Conservation (phyloP, 1,140 invertebrate genomes). For the Eupeodes corollae region DNA sequence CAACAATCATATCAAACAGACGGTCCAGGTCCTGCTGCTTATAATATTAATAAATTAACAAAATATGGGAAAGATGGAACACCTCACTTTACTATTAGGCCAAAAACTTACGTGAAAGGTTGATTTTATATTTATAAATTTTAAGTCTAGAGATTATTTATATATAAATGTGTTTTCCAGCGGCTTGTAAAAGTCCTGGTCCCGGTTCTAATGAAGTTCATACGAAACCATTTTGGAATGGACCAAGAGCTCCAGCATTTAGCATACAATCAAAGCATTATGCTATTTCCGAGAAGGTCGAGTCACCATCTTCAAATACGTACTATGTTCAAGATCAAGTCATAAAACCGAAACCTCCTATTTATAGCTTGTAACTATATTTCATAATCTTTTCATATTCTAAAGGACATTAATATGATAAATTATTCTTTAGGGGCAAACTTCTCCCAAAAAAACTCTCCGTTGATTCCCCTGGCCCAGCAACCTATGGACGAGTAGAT, state of each 20-base stretch:
- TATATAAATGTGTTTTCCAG: neutral
- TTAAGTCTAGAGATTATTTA: conserved; percentile 2
- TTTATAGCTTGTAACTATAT: conserved; percentile 30
- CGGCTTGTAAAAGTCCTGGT: conserved; percentile 28
- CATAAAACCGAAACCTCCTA: conserved; percentile 21
- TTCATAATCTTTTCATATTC: neutral
- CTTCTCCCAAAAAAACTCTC: conserved; percentile 2
- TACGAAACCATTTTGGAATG: conserved; percentile 33
- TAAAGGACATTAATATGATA: too few relatives aligned
- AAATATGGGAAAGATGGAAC: neutral
- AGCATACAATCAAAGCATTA: conserved; percentile 39
- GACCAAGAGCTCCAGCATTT: conserved; percentile 38
- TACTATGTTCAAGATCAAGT: conserved; percentile 38
- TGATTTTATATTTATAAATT: too few relatives aligned
- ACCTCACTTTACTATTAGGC: conserved; percentile 23
- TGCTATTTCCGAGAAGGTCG: conserved; percentile 17
- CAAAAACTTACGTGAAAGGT: too few relatives aligned
- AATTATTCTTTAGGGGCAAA: conserved; percentile 20
- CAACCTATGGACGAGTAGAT: conserved; percentile 32
- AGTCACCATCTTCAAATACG: conserved; percentile 43
- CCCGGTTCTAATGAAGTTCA: conserved; percentile 40
- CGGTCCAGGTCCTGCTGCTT: conserved; percentile 2
- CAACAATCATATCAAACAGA: neutral
- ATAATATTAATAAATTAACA: neutral
- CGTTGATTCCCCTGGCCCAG: conserved; percentile 40